Percentiles rank a stretch among this genome's conserved stretches.
phyloP scores from a whole-genome alignment of 2,113 vertebrate species.

The Felis chaus region DNA sequence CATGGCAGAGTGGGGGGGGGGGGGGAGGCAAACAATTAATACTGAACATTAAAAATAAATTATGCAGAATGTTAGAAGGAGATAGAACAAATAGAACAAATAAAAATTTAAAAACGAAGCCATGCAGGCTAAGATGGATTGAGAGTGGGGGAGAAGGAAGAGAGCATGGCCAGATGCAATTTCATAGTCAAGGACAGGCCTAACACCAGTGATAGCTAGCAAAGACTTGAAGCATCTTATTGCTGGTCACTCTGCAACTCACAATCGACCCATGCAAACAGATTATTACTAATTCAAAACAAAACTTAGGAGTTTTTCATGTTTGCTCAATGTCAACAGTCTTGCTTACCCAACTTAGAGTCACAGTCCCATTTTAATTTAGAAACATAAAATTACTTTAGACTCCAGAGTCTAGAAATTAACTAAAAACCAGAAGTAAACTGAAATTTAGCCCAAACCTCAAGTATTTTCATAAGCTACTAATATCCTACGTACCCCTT shows the following conservation, averaged over 20 bases:
- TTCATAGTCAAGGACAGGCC: neutral
- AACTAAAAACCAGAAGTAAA: conserved; percentile 37
- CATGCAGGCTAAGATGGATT: neutral
- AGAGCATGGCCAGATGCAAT: neutral
- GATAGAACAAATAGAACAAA: neutral
- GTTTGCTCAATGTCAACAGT: neutral
- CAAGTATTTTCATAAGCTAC: conserved; percentile 55
- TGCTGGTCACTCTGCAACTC: neutral
- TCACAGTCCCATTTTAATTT: conserved; percentile 31
- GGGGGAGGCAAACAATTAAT: neutral
- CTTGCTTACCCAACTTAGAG: conserved; percentile 5
- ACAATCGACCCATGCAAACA: neutral
- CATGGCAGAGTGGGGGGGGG: rapidly evolving
- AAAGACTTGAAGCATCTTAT: neutral
- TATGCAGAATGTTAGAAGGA: neutral
- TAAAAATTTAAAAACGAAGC: neutral
- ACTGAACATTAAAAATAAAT: conserved; percentile 29
- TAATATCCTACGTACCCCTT: neutral
- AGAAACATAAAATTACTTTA: conserved; percentile 38
- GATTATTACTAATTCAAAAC: neutral
- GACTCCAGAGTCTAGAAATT: neutral
- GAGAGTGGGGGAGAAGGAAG: neutral
- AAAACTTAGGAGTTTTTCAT: neutral
- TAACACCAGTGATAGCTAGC: neutral
- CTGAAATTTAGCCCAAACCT: neutral